Conservation (phyloP, 1,140 invertebrate species). For the Pantala flavescens region DNA sequence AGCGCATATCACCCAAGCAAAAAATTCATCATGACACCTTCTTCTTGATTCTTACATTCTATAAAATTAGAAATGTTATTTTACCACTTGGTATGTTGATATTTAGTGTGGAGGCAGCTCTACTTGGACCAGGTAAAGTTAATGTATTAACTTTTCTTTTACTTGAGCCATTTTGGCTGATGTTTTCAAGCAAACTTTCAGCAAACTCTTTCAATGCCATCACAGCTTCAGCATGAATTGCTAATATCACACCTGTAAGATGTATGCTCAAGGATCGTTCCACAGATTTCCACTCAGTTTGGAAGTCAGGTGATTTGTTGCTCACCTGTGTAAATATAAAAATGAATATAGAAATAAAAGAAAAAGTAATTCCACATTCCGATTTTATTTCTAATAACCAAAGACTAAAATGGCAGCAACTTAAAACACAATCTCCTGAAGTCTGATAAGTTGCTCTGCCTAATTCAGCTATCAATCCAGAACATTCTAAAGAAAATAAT, state of each 20-base stretch:
- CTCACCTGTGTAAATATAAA: background rate
- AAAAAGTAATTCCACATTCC: too few species aligned
- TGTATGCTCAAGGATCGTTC: background rate
- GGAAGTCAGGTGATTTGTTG: background rate
- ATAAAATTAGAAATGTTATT: background rate
- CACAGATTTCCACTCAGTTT: background rate
- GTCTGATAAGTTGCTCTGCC: too few species aligned
- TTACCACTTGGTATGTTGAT: background rate
- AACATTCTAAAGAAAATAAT: too few species aligned
- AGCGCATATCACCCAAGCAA: too few species aligned
- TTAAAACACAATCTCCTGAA: too few species aligned
- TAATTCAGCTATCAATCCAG: too few species aligned
- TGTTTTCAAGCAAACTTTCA: background rate
- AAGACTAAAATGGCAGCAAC: too few species aligned
- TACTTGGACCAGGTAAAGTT: background rate
- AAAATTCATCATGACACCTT: too few species aligned
- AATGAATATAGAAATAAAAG: background rate
- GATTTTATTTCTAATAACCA: too few species aligned
- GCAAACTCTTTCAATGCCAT: background rate
- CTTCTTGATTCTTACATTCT: background rate
- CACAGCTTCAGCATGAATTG: background rate
- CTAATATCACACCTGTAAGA: background rate
- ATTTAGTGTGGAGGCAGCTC: background rate
- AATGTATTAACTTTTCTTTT: background rate
- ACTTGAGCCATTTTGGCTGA: background rate